Conservation (phyloP, 2,797 vertebrate species). For the Eurystomus glaucurus region DNA sequence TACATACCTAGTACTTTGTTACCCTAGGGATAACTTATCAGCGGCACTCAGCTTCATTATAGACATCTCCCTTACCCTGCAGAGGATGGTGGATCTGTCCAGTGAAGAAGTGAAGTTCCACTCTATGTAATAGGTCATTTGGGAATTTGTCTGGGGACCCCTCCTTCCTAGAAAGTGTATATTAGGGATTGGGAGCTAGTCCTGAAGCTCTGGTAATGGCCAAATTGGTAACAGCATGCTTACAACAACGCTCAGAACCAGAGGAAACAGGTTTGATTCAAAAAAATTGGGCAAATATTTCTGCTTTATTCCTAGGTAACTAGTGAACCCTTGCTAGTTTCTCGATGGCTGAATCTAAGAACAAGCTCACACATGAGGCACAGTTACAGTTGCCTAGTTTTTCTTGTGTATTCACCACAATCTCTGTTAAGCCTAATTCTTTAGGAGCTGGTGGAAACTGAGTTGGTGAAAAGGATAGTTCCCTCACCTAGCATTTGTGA, state of each 20-base stretch:
- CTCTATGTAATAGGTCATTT: not conserved
- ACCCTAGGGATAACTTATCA: constrained; percentile 3
- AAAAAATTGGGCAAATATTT: not conserved
- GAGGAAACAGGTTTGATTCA: not conserved
- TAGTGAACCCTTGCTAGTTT: not conserved
- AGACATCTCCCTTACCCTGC: not conserved
- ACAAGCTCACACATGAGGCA: rapidly evolving
- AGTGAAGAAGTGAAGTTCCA: not conserved
- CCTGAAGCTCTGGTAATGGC: not conserved
- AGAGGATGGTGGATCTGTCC: not conserved
- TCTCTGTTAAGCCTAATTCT: not conserved
- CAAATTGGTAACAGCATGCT: not conserved
- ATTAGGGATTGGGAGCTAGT: not conserved
- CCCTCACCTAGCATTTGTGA: not conserved
- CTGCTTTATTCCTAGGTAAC: not conserved
- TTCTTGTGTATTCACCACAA: not conserved
- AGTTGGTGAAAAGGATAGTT: not conserved
- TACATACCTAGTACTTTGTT: not conserved
- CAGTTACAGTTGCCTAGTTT: not conserved
- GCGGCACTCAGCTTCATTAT: not conserved
- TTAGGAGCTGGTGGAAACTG: not conserved
- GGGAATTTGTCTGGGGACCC: not conserved
- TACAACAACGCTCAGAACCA: not conserved
- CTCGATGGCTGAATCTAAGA: not conserved
- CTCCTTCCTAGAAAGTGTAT: not conserved